Evolutionary conservation across 1,140 invertebrate genomes (phyloP), one percentile per base, ranked within the genome.

Genomic region (Rhopalosiphum maidis): DNA sequence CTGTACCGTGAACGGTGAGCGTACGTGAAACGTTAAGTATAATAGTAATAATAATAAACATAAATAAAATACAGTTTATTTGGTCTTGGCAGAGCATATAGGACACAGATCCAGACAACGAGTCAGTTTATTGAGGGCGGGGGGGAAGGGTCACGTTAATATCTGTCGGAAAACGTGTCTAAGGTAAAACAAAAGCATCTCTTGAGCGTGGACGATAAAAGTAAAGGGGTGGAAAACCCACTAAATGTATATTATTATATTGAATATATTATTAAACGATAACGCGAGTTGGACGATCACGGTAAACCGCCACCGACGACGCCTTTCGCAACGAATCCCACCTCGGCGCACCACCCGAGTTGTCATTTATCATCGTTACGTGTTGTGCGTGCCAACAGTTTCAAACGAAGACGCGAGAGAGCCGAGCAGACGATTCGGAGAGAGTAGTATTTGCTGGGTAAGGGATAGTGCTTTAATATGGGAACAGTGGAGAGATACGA

Each of bases 341-440:
- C 54, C 7, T 7, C 22, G 22, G 37, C 37, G 41, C 23, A 37
- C 35, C 37, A 25, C 22, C 35, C 30, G 30, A 82, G 68, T 92
- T 85, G 46, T 92, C 91, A 92, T 92, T 92, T 83, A 92, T 92
- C 91, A 92, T 92, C 91, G 91, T 92, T 92, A 92, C 30, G 60
- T 22, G 60, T 92, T 92, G 91, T 92, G 51, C 21, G 90, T 82
- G 77, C 91, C 91, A 92, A 85, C 91, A 92, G 91, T 92, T 82
- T 91, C 89, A 35, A 90, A 88, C 87, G 87, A 3, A 15, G 60
- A 18, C 22, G 22, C 21, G 54, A 77, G 60, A n/a, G 15, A 15
- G 88, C 15, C 23, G 88, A 23, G 8, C 43, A 30, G 60, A 86
- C 11, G 43, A 46, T 43, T 48, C 41, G 41, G 46, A 48, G 46